Conservation (phyloP, 35 echinoderm and acorn worm genomes). For the Ophiothrix spiculata region DNA sequence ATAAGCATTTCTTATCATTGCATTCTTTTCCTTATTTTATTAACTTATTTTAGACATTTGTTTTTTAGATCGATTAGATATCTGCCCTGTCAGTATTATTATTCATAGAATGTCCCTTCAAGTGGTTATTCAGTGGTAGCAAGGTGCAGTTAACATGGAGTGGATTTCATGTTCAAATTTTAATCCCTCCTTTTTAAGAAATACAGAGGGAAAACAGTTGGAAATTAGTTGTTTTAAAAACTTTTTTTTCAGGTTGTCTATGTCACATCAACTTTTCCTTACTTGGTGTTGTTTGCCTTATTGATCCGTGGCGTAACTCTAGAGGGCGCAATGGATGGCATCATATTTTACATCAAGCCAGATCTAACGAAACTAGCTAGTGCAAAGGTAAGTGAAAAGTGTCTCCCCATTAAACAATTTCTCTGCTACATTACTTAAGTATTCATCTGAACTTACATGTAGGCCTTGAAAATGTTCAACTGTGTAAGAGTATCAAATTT, state of each 20-base stretch:
- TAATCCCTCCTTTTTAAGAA: too few species aligned
- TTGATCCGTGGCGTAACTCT: conserved; percentile 79
- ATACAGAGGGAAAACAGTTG: too few species aligned
- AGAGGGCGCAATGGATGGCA: conserved; percentile 65
- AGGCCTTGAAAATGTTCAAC: too few species aligned
- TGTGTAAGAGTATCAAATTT: too few species aligned
- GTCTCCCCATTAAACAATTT: too few species aligned
- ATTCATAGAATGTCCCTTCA: too few species aligned
- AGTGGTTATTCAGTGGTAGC: too few species aligned
- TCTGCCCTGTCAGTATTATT: too few species aligned
- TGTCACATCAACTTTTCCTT: conserved; percentile 72
- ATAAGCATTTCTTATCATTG: background rate
- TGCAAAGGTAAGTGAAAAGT: conserved; percentile 63
- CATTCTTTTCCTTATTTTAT: background rate
- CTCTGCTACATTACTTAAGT: too few species aligned
- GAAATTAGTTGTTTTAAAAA: background rate
- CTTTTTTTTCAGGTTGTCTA: conserved; percentile 67
- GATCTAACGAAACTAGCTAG: conserved; percentile 29
- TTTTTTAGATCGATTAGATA: background rate
- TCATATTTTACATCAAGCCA: conserved; percentile 75
- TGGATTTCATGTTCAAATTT: too few species aligned
- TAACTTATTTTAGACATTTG: background rate
- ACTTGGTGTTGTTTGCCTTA: conserved; percentile 52
- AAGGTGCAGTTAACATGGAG: too few species aligned
- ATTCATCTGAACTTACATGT: too few species aligned